Evolutionary conservation across 2,888 invertebrate genomes (phyloP), one percentile per base, ranked within the genome.

Genomic region (Hydropsyche betteni): DNA sequence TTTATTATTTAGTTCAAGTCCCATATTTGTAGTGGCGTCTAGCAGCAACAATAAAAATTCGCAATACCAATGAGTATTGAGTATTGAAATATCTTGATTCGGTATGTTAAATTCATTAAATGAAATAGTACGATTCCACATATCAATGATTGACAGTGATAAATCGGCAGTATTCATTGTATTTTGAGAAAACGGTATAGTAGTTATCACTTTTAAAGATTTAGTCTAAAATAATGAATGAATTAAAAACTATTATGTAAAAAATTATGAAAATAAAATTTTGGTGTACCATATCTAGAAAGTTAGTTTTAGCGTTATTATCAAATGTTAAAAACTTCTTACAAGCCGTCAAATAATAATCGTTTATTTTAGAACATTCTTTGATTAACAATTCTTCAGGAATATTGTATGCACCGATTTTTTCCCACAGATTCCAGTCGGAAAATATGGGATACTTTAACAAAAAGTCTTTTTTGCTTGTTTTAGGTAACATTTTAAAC

Each of bases 401-500:
- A 33, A 72, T 12, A 58, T 61, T 58, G 8, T 36, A 10, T 6
- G 50, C 4, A 14, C 52, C 74, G 4, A 74, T 50, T 8, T n/a
- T 16, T 12, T 14, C 38, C 74, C 74, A 74, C n/a, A 74, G 7
- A 34, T 33, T 2, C 14, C n/a, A 36, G 24, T 74, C 12, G n/a
- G 50, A 10, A 10, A 5, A n/a, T 16, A 74, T n/a, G 4, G 68
- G 51, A 68, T 68, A 74, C 0, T 16, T 24, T 24, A 2, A 24
- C 4, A 8, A 68, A 8, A 5, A 51, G n/a, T 55, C 68, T 14
- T 12, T 51, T 68, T 74, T 74, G 16, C 7, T 68, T 4, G 12
- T 33, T 6, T 51, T 51, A 6, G 64, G 52, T 36, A 74, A 51
- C 1, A 50, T n/a, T 52, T 24, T 74, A 52, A 74, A 74, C 14